These are phyloP conservation scores for Loriculus beryllinus DNA, from an alignment of 2,797 vertebrate genomes.

Conservation along the genomic window DNA sequence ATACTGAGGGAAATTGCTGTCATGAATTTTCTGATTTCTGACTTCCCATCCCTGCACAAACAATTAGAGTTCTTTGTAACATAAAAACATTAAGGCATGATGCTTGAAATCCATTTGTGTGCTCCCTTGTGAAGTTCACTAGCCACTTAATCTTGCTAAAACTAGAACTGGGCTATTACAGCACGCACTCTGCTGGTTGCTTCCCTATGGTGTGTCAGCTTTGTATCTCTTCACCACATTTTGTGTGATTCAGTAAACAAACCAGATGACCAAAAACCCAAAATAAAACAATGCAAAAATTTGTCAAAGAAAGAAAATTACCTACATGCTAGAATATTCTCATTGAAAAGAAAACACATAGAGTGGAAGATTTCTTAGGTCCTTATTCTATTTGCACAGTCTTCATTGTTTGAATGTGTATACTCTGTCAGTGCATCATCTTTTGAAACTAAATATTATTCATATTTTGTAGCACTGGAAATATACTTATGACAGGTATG, in stretches of 20 bases:
- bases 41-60: not conserved
- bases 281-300: not conserved
- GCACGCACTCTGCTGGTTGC: not conserved
- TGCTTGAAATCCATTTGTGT: not conserved
- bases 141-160: not conserved
- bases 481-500: not conserved
- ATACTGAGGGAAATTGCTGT: not conserved
- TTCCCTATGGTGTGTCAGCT: not conserved
- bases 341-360: not conserved
- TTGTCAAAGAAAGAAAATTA: not conserved
- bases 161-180: not conserved
- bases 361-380: not conserved
- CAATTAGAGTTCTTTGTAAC: not conserved
- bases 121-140: not conserved
- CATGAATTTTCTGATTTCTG: not conserved
- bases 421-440: not conserved
- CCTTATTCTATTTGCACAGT: not conserved
- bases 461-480: not conserved
- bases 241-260: not conserved
- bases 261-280: not conserved
- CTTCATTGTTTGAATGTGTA: not conserved
- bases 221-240: not conserved
- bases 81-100: not conserved
- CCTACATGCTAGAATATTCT: not conserved
- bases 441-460: constrained; percentile 20